Conservation (phyloP, 35 echinoderm and acorn worm species). For the Strongylocentrotus purpuratus region DNA sequence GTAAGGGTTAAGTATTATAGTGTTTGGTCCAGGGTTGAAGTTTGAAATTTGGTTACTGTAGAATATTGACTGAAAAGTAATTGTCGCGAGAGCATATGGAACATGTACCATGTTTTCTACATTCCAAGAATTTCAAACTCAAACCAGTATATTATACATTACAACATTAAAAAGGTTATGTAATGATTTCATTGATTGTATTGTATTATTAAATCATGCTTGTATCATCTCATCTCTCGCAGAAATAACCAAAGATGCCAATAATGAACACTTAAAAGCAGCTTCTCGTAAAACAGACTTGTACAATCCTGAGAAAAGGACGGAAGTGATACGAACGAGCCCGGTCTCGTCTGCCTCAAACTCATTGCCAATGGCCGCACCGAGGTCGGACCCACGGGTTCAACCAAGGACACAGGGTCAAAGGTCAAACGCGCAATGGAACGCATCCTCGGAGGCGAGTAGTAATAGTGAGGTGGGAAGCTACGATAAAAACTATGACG, state of each 20-base stretch:
- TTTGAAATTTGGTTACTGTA: too few species aligned
- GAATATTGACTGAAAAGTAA: too few species aligned
- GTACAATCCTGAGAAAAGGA: conserved; percentile 24
- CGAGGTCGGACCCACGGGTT: not conserved
- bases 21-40: too few species aligned
- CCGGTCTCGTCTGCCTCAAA: not conserved
- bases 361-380: conserved; percentile 24
- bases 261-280: conserved; percentile 27
- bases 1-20: too few species aligned
- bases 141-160: too few species aligned
- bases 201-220: not conserved
- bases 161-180: too few species aligned
- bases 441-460: conserved; percentile 14
- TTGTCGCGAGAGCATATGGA: too few species aligned
- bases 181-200: too few species aligned
- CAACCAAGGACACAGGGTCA: conserved; percentile 29
- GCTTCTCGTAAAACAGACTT: not conserved
- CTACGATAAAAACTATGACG: conserved; percentile 58
- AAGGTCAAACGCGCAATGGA: conserved; percentile 32
- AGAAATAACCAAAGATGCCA: conserved; percentile 47
- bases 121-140: too few species aligned
- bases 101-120: too few species aligned
- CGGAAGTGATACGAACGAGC: not conserved
- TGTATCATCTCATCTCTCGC: not conserved
- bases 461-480: not conserved